A percentile compares a stretch with the other conserved stretches of the same genome.
Conservation (phyloP, 2,113 vertebrate species). For the Coreoperca whiteheadi region DNA sequence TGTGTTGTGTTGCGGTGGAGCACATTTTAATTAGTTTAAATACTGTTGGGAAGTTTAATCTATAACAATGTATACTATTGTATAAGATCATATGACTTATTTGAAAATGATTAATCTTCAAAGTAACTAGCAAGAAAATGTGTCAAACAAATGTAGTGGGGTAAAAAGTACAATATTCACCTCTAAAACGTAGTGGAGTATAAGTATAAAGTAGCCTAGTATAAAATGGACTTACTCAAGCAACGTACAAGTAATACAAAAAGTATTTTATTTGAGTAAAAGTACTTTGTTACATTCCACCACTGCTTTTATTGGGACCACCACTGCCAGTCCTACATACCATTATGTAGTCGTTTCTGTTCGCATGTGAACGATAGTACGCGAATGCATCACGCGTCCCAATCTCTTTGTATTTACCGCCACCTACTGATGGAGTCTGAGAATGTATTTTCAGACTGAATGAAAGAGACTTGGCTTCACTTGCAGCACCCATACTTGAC, state of each 20-base stretch:
- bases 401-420: slow-evolving; percentile 17
- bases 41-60: neutral
- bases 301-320: neutral
- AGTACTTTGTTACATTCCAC: neutral
- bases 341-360: neutral
- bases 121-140: too few species aligned
- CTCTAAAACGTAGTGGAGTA: neutral
- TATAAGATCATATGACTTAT: neutral
- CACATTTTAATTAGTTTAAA: too few species aligned
- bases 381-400: neutral
- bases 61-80: neutral
- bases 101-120: neutral
- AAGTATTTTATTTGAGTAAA: neutral
- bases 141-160: too few species aligned
- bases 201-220: neutral
- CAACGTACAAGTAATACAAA: neutral
- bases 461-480: neutral
- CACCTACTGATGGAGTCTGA: slow-evolving; percentile 25
- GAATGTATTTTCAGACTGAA: neutral
- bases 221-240: neutral
- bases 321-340: neutral
- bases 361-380: neutral
- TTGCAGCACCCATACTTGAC: neutral
- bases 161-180: too few species aligned
- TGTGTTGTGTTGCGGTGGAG: neutral